Base-by-base conservation (phyloP, 2,797 vertebrate genomes). In the Thripadectes ignobilis region DNA sequence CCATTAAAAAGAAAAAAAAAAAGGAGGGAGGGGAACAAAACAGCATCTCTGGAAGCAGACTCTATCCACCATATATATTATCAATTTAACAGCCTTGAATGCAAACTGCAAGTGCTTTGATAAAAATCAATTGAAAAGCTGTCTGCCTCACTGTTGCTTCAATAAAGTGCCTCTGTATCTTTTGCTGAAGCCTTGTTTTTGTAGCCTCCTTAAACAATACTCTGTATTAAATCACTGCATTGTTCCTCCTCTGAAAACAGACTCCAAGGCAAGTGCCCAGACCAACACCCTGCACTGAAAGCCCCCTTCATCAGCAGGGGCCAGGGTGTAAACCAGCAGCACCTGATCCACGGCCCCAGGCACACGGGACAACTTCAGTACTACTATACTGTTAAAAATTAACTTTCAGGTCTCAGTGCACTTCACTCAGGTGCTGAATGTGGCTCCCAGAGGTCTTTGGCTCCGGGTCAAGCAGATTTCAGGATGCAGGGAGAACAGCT, bases 101-200 rank as follows among this genome's bases (percentile, higher is more conserved):
- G 94, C 89, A 86, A 96, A 87, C 91, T 94, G 88, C 73, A 76
- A 96, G 95, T 39, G 92, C 79, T 94, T 84, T 93, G 92, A 96
- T 94, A 96, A 95, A 96, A 96, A 96, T 95, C 89, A 94, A 95
- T 92, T 79, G 95, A 85, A 89, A 92, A 95, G 79, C 89, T 93
- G 92, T 83, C 94, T 96, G 90, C 91, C 87, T 90, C 45, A 26
- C 85, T 81, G 55, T 45, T 86, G 69, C 91, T 82, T 95, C 95
- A 86, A 82, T 92, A 92, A 96, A 96, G 88, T 86, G 85, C 52
- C 76, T 82, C 88, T 32, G 72, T 85, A 75, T 76, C 94, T 91
- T 92, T 66, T 84, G 79, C 94, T 94, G 96, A 96, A 96, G 78
- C 87, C 85, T 84, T 78, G 89, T 34, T 94, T 96, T 93, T 74